phyloP scores from a whole-genome alignment of 2,888 invertebrate genomes.

The Andrena dorsata region DNA sequence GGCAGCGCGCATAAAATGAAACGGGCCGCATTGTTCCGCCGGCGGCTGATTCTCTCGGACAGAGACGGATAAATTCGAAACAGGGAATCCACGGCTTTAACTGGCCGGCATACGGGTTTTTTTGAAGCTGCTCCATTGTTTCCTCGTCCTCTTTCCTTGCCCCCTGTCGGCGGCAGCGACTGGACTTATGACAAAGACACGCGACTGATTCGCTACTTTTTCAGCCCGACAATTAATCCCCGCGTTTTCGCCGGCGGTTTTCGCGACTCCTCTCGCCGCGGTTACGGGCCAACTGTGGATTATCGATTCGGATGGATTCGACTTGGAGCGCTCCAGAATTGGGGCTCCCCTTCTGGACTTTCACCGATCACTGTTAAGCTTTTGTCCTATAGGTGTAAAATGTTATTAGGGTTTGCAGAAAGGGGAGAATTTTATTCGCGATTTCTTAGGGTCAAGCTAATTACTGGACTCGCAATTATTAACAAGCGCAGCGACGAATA shows the following conservation, averaged over 20 bases:
- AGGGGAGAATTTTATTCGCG: too few relatives aligned
- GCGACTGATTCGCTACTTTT: background rate
- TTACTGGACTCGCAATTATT: too few relatives aligned
- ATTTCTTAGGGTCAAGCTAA: too few relatives aligned
- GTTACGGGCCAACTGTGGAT: too few relatives aligned
- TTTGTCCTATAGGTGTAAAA: too few relatives aligned
- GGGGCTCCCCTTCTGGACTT: too few relatives aligned
- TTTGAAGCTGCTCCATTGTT: conserved; percentile 18
- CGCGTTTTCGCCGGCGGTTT: background rate
- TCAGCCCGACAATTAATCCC: conserved; percentile 10
- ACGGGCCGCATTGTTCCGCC: conserved; percentile 7
- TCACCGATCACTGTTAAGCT: too few relatives aligned
- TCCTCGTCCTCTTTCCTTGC: background rate
- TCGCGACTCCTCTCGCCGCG: background rate
- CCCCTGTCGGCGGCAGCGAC: background rate
- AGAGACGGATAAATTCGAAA: conserved; percentile 9
- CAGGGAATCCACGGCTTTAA: conserved; percentile 1
- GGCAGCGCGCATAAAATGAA: background rate
- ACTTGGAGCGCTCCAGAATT: too few relatives aligned
- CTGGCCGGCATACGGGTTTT: background rate
- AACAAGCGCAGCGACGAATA: too few relatives aligned
- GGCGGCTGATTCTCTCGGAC: background rate
- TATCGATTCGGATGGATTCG: too few relatives aligned
- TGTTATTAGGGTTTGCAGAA: too few relatives aligned
- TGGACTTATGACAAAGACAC: background rate